Evolutionary conservation across 1,140 invertebrate genomes (phyloP).

Genomic region (Bradysia coprophila): DNA sequence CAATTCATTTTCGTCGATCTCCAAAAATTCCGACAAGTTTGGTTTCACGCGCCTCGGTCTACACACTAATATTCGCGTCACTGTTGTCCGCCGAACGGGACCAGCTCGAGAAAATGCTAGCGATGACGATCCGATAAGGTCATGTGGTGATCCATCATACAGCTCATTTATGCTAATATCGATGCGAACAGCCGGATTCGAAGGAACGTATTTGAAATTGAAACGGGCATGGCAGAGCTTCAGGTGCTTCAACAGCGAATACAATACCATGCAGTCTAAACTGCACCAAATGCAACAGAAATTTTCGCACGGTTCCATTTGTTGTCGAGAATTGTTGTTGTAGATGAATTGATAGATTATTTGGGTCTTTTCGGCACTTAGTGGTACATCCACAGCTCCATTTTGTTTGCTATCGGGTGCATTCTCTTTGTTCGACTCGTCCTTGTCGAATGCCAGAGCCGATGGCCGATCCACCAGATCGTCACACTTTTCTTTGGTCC

Average conservation of each 20-base stretch:
- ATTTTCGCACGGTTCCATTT: conserved; percentile 85
- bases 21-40: conserved; percentile 68
- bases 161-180: conserved; percentile 90
- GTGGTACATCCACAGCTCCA: not conserved
- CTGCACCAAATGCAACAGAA: conserved; percentile 90
- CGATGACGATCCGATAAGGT: conserved; percentile 52
- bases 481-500: conserved; percentile 54
- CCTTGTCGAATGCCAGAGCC: conserved; percentile 7
- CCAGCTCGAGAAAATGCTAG: conserved; percentile 51
- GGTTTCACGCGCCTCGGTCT: conserved; percentile 49
- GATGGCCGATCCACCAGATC: conserved; percentile 44
- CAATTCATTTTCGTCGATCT: conserved; percentile 59
- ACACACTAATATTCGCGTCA: conserved; percentile 81
- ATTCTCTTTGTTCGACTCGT: conserved; percentile 6
- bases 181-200: conserved; percentile 60
- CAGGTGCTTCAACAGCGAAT: conserved; percentile 81
- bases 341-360: conserved; percentile 80
- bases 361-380: not conserved
- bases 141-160: conserved; percentile 88
- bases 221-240: conserved; percentile 87
- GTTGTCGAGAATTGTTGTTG: conserved; percentile 85
- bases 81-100: conserved; percentile 63
- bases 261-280: conserved; percentile 69
- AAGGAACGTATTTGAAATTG: conserved; percentile 55
- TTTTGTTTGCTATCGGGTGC: conserved; percentile 1